A percentile compares a stretch with the other conserved stretches of the same genome.
Evolutionary conservation across 2,113 vertebrate species (phyloP).

Genomic region (Pseudorhombus dupliciocellatus): DNA sequence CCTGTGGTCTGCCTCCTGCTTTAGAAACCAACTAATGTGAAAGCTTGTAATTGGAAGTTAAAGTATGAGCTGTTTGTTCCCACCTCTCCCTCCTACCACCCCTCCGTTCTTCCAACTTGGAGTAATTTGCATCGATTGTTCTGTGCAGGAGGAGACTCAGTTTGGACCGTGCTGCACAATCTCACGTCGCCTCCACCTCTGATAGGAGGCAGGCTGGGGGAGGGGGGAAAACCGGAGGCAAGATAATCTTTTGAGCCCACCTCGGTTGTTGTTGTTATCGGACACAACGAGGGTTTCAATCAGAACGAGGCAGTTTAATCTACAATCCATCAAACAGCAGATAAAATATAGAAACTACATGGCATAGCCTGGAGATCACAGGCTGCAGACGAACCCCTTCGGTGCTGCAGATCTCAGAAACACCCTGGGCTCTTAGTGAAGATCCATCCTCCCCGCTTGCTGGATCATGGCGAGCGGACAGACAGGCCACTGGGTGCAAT

Average conservation of each 20-base stretch:
- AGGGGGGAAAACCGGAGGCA: conserved; percentile 12
- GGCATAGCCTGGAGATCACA: not conserved
- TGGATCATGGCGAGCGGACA: conserved; percentile 21
- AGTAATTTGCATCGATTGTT: conserved; percentile 71
- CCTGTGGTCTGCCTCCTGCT: conserved; percentile 11
- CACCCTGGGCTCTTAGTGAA: conserved; percentile 25
- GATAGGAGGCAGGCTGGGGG: conserved; percentile 1
- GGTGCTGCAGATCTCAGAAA: conserved; percentile 19
- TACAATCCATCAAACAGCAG: conserved; percentile 6
- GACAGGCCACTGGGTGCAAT: conserved; percentile 38
- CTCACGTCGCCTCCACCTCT: conserved; percentile 32
- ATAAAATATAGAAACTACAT: not conserved
- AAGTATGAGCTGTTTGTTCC: conserved; percentile 49
- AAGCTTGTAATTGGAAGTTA: conserved; percentile 36
- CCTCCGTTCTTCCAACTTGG: conserved; percentile 28
- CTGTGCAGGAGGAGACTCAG: conserved; percentile 50
- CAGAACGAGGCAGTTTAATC: conserved; percentile 20
- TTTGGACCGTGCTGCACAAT: conserved; percentile 22
- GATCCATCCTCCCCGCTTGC: conserved; percentile 35
- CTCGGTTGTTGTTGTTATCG: not conserved
- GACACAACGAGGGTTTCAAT: conserved; percentile 2
- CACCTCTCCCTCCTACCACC: conserved; percentile 5
- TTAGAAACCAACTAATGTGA: conserved; percentile 22
- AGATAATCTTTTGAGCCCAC: conserved; percentile 9
- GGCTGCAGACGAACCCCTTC: not conserved